Percentiles rank a stretch among this genome's conserved stretches.
These are phyloP conservation scores for Limnodromus scolopaceus DNA, from an alignment of 2,797 vertebrate genomes.

Conservation along the genomic window DNA sequence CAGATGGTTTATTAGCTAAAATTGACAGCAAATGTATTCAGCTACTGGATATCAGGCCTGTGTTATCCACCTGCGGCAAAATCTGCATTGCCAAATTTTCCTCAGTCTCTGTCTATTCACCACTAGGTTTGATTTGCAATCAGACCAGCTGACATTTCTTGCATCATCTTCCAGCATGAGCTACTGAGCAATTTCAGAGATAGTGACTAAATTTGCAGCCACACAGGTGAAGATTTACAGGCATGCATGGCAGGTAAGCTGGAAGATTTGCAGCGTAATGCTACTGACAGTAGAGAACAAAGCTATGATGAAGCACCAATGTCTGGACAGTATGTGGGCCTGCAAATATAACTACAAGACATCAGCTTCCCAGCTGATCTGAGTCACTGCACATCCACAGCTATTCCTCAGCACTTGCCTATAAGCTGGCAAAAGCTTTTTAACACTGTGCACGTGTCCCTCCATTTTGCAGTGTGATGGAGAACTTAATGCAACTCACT, in stretches of 20 bases:
- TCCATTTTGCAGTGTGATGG: neutral
- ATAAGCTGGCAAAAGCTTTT: neutral
- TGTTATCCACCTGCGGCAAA: neutral
- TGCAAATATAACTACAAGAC: neutral
- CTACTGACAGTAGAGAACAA: neutral
- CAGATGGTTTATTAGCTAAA: neutral
- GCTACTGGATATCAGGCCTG: neutral
- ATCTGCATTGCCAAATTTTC: neutral
- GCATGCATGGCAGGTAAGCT: neutral
- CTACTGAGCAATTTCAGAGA: neutral
- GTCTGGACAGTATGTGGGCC: neutral
- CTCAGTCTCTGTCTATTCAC: neutral
- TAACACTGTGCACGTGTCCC: accelerated
- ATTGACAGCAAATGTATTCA: neutral
- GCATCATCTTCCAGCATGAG: neutral
- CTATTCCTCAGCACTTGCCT: neutral
- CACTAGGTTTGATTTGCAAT: accelerated
- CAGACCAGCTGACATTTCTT: neutral
- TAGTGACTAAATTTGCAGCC: neutral
- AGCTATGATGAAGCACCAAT: neutral
- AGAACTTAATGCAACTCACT: neutral
- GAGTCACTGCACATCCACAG: neutral
- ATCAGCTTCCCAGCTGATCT: neutral
- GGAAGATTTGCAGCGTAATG: neutral
- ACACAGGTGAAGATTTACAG: neutral